Conservation (phyloP, 1,140 invertebrate genomes). For the Lysiphlebus fabarum region DNA sequence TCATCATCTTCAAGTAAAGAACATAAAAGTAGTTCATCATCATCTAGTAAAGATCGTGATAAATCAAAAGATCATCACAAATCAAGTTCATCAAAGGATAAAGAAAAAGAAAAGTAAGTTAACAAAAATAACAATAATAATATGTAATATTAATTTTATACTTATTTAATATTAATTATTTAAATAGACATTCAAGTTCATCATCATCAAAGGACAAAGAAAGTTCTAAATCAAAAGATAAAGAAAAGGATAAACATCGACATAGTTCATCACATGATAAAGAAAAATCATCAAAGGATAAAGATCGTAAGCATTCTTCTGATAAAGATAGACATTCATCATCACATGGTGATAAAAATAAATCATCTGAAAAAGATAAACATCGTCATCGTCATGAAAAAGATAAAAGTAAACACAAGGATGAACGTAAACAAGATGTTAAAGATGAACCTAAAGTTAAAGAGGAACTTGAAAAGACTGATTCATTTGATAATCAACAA, state of each 20-base stretch:
- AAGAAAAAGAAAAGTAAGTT: slow-evolving; percentile 35
- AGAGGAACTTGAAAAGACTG: slow-evolving; percentile 33
- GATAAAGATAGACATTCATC: slow-evolving; percentile 42
- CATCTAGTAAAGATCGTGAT: slow-evolving; percentile 62
- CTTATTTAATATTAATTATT: slow-evolving; percentile 2
- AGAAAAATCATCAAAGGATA: slow-evolving; percentile 58
- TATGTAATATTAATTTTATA: not conserved
- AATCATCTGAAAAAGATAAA: slow-evolving; percentile 55
- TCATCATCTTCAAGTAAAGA: slow-evolving; percentile 54
- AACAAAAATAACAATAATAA: no score
- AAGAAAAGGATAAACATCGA: slow-evolving; percentile 53
- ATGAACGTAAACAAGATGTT: slow-evolving; percentile 43
- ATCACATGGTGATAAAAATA: slow-evolving; percentile 50
- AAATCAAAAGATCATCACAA: slow-evolving; percentile 39
- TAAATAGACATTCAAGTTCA: slow-evolving; percentile 7
- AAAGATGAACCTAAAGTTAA: slow-evolving; percentile 40
- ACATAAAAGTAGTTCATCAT: slow-evolving; percentile 58
- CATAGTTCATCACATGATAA: slow-evolving; percentile 56
- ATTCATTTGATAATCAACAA: slow-evolving; percentile 29
- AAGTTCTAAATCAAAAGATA: slow-evolving; percentile 45
- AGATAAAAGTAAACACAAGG: slow-evolving; percentile 55
- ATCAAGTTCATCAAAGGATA: slow-evolving; percentile 47
- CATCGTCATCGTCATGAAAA: slow-evolving; percentile 55
- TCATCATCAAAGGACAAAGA: slow-evolving; percentile 32
- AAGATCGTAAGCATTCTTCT: slow-evolving; percentile 52